Evolutionary conservation across 2,113 vertebrate genomes (phyloP).

Genomic region (Hyaena hyaena): DNA sequence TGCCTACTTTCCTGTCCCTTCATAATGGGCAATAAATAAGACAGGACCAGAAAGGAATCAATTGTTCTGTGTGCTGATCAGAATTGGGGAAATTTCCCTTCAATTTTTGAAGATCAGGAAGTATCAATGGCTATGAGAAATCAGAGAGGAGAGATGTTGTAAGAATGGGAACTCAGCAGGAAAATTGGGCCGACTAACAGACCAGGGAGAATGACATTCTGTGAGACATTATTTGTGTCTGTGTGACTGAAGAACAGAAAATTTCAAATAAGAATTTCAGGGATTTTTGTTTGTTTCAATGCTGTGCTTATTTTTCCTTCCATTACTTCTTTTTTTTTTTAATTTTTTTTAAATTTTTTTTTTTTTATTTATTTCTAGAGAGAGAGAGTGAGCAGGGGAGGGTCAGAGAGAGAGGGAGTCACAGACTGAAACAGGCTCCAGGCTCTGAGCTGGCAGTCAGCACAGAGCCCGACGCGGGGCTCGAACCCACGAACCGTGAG

Average conservation of each 20-base stretch:
- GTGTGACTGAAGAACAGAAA: neutral
- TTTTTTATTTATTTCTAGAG: too few species aligned
- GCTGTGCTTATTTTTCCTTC: neutral
- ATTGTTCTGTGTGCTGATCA: neutral
- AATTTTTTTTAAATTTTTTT: too few species aligned
- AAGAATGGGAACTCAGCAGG: neutral
- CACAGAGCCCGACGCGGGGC: too few species aligned
- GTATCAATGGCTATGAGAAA: neutral
- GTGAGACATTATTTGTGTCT: neutral
- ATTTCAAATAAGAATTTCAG: neutral
- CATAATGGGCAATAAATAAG: neutral
- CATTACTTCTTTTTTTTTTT: neutral
- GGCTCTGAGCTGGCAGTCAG: too few species aligned
- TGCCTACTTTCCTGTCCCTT: neutral
- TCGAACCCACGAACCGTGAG: too few species aligned
- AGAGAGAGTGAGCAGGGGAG: too few species aligned
- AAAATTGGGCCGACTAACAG: neutral
- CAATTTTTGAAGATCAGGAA: neutral
- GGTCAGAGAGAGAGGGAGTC: too few species aligned
- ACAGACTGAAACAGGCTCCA: too few species aligned
- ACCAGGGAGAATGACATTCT: neutral
- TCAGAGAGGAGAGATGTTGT: neutral
- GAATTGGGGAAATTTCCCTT: neutral
- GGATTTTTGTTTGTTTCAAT: neutral
- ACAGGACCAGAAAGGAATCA: neutral